These are phyloP conservation scores for Ptychadena robeensis DNA, from an alignment of 2,797 vertebrate species.

Conservation along the genomic window DNA sequence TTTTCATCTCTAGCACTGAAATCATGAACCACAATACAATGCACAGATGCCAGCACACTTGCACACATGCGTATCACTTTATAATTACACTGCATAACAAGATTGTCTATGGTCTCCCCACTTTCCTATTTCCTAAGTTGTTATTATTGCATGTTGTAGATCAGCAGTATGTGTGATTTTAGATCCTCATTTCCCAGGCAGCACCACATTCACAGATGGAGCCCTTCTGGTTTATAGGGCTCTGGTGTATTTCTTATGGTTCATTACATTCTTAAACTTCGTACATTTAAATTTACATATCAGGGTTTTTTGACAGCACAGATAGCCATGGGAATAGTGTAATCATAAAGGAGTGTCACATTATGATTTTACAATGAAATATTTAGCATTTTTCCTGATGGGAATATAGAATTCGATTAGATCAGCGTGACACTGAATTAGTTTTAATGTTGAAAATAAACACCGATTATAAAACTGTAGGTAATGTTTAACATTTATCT, in stretches of 20 bases:
- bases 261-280: constrained; percentile 55
- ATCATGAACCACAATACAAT: neutral
- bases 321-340: constrained; percentile 44
- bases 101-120: neutral
- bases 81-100: neutral
- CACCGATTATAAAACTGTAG: constrained; percentile 53
- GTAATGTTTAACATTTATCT: constrained; percentile 4
- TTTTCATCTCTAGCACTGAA: neutral
- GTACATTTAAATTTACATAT: constrained; percentile 60
- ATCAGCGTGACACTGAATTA: constrained; percentile 57
- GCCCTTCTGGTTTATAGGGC: constrained; percentile 21
- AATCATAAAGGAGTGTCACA: constrained; percentile 60
- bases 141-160: constrained; percentile 26
- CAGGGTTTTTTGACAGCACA: constrained; percentile 44
- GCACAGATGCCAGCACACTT: neutral
- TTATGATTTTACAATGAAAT: constrained; percentile 48
- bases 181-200: constrained; percentile 49
- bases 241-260: constrained; percentile 48
- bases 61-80: neutral
- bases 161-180: constrained; percentile 25
- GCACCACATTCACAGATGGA: constrained; percentile 39
- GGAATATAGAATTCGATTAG: constrained; percentile 65
- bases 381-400: constrained; percentile 56
- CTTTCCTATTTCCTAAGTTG: constrained; percentile 18
- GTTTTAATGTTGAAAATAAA: constrained; percentile 63